Evolutionary conservation across 1,140 invertebrate genomes (phyloP), one percentile per base, ranked within the genome.

Genomic region (Drosophila aff.): DNA sequence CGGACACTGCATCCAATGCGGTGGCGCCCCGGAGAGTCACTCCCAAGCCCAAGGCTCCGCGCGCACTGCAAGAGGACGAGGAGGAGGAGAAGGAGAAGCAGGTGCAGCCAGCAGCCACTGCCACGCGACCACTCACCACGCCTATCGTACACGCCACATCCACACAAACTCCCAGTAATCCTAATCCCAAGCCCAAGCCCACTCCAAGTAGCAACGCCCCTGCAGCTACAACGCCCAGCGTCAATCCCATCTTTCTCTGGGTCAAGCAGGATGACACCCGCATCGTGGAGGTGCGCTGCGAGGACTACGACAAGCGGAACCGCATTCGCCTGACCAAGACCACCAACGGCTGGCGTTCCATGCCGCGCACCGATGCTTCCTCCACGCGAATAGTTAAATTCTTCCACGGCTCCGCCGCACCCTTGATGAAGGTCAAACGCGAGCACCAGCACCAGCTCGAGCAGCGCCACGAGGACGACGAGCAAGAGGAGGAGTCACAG

Each of bases 291-390:
- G 96, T 97, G 74, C 95, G 95, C 90, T 97, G 96, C 93, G 96
- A 97, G 93, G 96, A 97, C 91, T 97, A 97, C 94, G 96, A 97
- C 93, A 95, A 96, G 85, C 94, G 96, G 43, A 97, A 97, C 93
- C 95, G 96, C 15, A 96, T 97, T 69, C 95, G 96, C 73, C 93
- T 97, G 79, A 96, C 96, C 55, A 96, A 96, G 86, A 97, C 96
- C 5, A 94, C 96, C 4, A 94, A 95, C 83, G 96, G 96, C 81
- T 97, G 96, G 96, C 95, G 96, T 44, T 96, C 96, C 23, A 96
- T 96, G 93, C 96, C 96, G 66, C 94, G 96, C 61, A 97, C 96
- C 33, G 95, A 95, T 71, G 84, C 92, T 81, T 95, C 95, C 61
- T 83, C 86, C 36, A 92, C 74, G 28, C 77, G 82, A 16, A 84